Evolutionary conservation across 1,140 invertebrate genomes (phyloP).

Genomic region (Sycobia sp.): DNA sequence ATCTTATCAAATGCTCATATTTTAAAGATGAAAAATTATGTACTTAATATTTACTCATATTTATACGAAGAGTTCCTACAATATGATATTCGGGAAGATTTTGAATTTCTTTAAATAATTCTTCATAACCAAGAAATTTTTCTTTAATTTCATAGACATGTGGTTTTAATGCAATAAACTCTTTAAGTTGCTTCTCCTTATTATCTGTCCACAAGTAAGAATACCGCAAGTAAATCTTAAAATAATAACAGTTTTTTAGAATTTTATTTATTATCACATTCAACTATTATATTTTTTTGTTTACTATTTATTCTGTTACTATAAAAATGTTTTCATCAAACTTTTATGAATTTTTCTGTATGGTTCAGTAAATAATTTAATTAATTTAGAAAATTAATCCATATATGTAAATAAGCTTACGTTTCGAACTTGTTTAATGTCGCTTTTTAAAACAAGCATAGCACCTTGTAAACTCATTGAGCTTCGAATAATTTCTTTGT

Average conservation of each 20-base stretch:
- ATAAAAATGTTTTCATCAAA: no score
- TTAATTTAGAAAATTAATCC: slow-evolving; percentile 2
- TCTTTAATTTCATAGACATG: slow-evolving; percentile 74
- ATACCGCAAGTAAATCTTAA: slow-evolving; percentile 64
- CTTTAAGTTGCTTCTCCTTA: slow-evolving; percentile 69
- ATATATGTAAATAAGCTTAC: slow-evolving; percentile 36
- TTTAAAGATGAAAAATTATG: slow-evolving; percentile 19
- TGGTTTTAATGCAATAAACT: slow-evolving; percentile 74
- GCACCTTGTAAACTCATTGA: slow-evolving; percentile 74
- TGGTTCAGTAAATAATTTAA: neutral
- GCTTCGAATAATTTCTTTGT: slow-evolving; percentile 77
- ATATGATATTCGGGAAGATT: slow-evolving; percentile 67
- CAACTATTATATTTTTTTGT: no score
- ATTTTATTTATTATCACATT: slow-evolving; percentile 18
- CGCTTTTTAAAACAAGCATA: slow-evolving; percentile 69
- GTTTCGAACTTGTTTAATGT: slow-evolving; percentile 58
- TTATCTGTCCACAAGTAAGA: slow-evolving; percentile 75
- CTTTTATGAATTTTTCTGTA: no score
- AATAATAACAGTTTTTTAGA: slow-evolving; percentile 11
- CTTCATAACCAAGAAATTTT: slow-evolving; percentile 74
- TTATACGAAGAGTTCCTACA: slow-evolving; percentile 72
- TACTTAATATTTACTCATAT: slow-evolving; percentile 65
- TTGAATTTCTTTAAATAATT: slow-evolving; percentile 68
- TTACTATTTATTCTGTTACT: no score
- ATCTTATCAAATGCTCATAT: neutral